Base-by-base conservation (phyloP, 2,888 invertebrate genomes). In the Camponotus fellah region DNA sequence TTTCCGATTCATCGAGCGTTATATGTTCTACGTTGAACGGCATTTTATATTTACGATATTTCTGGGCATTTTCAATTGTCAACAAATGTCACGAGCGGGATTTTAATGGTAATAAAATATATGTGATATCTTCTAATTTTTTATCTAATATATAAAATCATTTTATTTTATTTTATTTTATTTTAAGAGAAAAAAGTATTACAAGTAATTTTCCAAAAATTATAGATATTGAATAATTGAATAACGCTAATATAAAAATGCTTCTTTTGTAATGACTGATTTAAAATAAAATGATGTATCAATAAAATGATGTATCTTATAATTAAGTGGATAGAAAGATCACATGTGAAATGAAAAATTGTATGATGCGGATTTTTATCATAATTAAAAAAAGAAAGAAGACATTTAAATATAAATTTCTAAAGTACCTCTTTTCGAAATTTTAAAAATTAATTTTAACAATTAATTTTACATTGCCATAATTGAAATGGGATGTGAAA, bases 11-110 rank as follows among this genome's bases (percentile, higher is more conserved):
- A 14, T 49, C 32, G 60, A 12, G 37, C 32, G 26, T n/a, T n/a
- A 6, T 37, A 6, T 14, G 34, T 17, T 43, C n/a, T 6, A 17
- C 26, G 9, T 68, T 68, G 32, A 77, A n/a, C 17, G 26, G 26
- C 37, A 43, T 21, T 32, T 12, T 10, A 17, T 10, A 26, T 12
- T 40, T 75, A 62, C 9, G 21, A 49, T 14, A 26, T 40, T 65
- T 76, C 14, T 66, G 43, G 74, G 32, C 64, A 46, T 65, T 65
- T 64, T 26, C 32, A 43, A 32, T 21, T 40, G 72, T 37, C 72
- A 64, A 60, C 9, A n/a, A 60, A 17, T 37, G 37, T 56, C 9
- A 21, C 21, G 58, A 21, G 14, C 40, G 40, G 2, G 4, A 58
- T 17, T 10, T n/a, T 43, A 40, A 74, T 43, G 1, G 12, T 17